Evolutionary conservation across 2,797 vertebrate genomes (phyloP).

Genomic region (Poeciliopsis paucimaculata): DNA sequence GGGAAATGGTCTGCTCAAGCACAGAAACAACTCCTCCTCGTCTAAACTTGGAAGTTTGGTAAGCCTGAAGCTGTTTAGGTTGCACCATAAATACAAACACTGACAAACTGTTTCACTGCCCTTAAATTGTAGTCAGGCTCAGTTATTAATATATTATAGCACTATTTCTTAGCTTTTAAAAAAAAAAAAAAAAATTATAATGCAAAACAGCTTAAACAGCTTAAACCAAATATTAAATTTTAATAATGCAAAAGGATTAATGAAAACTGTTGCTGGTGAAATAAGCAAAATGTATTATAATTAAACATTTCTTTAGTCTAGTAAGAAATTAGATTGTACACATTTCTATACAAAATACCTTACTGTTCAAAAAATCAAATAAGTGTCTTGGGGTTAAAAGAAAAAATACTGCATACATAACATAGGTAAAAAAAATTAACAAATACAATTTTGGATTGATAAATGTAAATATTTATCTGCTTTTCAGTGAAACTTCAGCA

Average conservation of each 20-base stretch:
- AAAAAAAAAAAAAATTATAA: too few species aligned
- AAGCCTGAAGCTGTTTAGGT: slow-evolving; percentile 54
- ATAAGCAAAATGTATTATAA: background rate
- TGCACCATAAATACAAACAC: background rate
- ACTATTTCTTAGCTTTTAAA: background rate
- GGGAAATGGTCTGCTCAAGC: slow-evolving; percentile 84
- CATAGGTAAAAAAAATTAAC: background rate
- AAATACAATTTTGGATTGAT: background rate
- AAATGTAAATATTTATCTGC: background rate
- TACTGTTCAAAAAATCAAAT: background rate
- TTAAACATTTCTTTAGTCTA: background rate
- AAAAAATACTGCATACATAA: background rate
- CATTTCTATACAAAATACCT: background rate
- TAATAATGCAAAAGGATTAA: background rate
- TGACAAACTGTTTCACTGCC: background rate
- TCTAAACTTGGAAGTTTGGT: slow-evolving; percentile 99
- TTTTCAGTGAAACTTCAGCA: background rate
- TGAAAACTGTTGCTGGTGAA: background rate
- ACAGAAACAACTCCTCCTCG: slow-evolving; percentile 91
- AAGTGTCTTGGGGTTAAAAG: background rate
- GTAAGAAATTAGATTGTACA: background rate
- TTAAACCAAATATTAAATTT: background rate
- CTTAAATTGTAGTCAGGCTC: background rate
- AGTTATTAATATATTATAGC: background rate
- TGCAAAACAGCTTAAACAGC: too few species aligned